Conservation (phyloP, 92 coral and sea anemone species). For the Heliopora coerulea region DNA sequence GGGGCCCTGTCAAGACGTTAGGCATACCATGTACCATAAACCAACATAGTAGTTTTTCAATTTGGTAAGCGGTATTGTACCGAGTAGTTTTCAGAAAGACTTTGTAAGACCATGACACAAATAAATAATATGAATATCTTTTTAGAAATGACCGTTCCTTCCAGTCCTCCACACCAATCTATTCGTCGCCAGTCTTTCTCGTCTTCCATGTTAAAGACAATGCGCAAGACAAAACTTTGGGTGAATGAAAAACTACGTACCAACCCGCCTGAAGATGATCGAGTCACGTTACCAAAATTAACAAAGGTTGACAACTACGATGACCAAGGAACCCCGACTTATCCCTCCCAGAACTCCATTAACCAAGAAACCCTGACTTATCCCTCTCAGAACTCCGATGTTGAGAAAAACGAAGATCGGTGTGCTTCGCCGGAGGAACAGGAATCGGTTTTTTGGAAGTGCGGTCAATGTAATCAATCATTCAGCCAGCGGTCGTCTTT, state of each 20-base stretch:
- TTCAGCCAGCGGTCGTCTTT: slow-evolving; percentile 89
- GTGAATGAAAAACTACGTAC: slow-evolving; percentile 21
- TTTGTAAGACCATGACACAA: too few relatives aligned
- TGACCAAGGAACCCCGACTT: not conserved
- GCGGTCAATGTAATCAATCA: slow-evolving; percentile 88
- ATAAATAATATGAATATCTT: not conserved
- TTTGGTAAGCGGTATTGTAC: too few relatives aligned
- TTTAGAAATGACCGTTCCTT: not conserved
- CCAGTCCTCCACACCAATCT: not conserved
- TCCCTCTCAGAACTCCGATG: slow-evolving; percentile 16
- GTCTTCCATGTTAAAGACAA: slow-evolving; percentile 30
- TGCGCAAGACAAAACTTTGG: slow-evolving; percentile 33
- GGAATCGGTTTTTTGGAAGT: slow-evolving; percentile 54
- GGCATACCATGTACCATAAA: too few relatives aligned
- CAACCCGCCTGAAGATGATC: slow-evolving; percentile 17
- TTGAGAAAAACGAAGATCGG: not conserved
- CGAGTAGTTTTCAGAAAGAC: not conserved
- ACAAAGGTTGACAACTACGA: slow-evolving; percentile 2
- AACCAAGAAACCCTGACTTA: not conserved
- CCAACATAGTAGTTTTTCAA: too few relatives aligned
- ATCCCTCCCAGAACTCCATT: slow-evolving; percentile 1
- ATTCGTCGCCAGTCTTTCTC: slow-evolving; percentile 27
- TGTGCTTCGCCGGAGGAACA: slow-evolving; percentile 6
- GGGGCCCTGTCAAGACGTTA: too few relatives aligned
- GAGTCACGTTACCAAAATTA: not conserved